Evolutionary conservation across 2,888 invertebrate genomes (phyloP).

Genomic region (Amorpha juglandis): DNA sequence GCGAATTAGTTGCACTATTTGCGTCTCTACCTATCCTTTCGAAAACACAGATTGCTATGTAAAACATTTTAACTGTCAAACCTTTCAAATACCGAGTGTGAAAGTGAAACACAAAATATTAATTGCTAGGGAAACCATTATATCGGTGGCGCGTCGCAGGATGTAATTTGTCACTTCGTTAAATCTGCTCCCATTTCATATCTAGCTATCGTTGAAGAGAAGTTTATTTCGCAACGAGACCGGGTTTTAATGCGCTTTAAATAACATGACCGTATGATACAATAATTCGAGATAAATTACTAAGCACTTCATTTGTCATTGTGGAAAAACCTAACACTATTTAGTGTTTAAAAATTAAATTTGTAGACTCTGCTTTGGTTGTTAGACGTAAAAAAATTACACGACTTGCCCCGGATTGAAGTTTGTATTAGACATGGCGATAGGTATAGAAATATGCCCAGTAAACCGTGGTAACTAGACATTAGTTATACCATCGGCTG

Average conservation of each 20-base stretch:
- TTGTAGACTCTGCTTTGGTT: too few species aligned
- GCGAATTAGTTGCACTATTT: too few species aligned
- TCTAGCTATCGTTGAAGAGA: constrained; percentile 21
- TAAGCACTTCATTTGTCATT: not conserved
- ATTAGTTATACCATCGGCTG: too few species aligned
- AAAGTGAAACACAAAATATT: constrained; percentile 29
- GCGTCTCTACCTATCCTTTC: too few species aligned
- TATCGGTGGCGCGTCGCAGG: constrained; percentile 19
- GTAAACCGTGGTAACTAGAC: too few species aligned
- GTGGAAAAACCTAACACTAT: too few species aligned
- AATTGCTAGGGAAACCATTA: constrained; percentile 30
- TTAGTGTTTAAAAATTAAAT: too few species aligned
- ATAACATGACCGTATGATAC: not conserved
- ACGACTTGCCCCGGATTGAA: too few species aligned
- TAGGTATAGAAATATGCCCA: too few species aligned
- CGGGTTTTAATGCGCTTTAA: constrained; percentile 9
- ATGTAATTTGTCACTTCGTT: constrained; percentile 35
- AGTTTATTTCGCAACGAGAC: constrained; percentile 20
- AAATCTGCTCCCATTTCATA: constrained; percentile 28
- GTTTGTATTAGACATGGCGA: too few species aligned
- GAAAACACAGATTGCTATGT: too few species aligned
- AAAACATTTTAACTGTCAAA: not conserved
- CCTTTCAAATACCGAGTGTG: constrained; percentile 2
- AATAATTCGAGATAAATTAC: not conserved
- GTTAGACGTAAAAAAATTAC: too few species aligned